Conservation (phyloP, 2,113 vertebrate genomes). For the cat (Felis catus) region F.catus_Fca126_mat1.0 CM031413.1:67050501-67051000, state of each 20-base stretch:
- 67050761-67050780: rapidly evolving
- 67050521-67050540: neutral
- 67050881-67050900: neutral
- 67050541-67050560: neutral
- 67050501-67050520: neutral
- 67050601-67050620: neutral
- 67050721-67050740: neutral
- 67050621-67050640: neutral
- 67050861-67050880: rapidly evolving
- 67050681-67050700: neutral
- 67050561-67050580: neutral
- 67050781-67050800: too few species aligned
- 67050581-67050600: neutral
- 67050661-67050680: neutral
- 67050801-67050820: neutral
- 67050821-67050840: neutral
- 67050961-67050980: too few species aligned
- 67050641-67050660: neutral
- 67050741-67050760: neutral
- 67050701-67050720: neutral
- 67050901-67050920: rapidly evolving
- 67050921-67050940: rapidly evolving
- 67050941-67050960: neutral
- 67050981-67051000: rapidly evolving
- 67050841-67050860: neutral